A percentile compares a stretch with the other conserved stretches of the same genome.
Conservation (phyloP, 2,797 vertebrate genomes). For the Loriculus beryllinus region DNA sequence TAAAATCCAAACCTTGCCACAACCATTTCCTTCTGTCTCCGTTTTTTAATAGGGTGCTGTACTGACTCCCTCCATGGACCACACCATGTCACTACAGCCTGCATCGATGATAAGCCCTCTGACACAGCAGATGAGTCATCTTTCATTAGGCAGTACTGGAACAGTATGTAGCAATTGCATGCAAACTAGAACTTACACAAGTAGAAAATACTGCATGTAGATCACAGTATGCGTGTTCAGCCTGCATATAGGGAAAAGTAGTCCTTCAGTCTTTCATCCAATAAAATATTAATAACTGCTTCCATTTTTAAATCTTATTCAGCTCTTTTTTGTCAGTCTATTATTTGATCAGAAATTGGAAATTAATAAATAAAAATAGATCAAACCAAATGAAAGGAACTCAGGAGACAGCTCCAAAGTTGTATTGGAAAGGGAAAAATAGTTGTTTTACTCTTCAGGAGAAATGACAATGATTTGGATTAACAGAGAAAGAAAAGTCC, state of each 20-base stretch:
- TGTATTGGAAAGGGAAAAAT: background rate
- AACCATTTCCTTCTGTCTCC: constrained; percentile 34
- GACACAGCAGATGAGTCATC: constrained; percentile 96
- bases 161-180: constrained; percentile 82
- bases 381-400: background rate
- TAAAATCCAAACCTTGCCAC: background rate
- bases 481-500: background rate
- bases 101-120: constrained; percentile 92
- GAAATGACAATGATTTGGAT: background rate
- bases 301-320: background rate
- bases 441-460: background rate
- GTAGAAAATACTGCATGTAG: background rate
- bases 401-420: background rate
- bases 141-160: constrained; percentile 91
- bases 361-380: background rate
- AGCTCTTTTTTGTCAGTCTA: background rate
- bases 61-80: constrained; percentile 97
- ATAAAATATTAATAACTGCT: background rate
- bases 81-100: constrained; percentile 95
- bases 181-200: background rate
- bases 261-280: background rate
- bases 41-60: constrained; percentile 85
- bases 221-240: background rate
- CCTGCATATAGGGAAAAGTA: background rate
- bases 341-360: background rate